Evolutionary conservation across 2,113 vertebrate species (phyloP).

Genomic region (Holacanthus passer): DNA sequence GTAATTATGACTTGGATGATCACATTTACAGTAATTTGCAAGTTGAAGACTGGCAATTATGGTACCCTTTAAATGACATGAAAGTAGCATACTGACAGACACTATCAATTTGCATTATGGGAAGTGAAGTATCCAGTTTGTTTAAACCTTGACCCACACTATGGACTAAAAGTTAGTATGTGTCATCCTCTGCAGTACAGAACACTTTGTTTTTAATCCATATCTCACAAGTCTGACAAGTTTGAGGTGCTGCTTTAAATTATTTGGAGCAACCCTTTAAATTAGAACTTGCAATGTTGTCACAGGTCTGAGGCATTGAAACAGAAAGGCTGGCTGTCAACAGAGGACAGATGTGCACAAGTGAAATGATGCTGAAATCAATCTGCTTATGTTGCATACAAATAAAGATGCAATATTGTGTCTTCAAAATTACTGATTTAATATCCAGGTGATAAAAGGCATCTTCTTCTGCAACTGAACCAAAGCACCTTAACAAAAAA

Average conservation of each 20-base stretch:
- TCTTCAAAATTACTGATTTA: background rate
- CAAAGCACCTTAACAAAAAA: background rate
- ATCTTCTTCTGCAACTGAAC: background rate
- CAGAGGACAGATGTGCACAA: background rate
- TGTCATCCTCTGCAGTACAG: background rate
- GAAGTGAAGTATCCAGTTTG: background rate
- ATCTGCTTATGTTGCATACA: background rate
- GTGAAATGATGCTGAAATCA: background rate
- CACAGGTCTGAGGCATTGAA: background rate
- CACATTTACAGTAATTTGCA: conserved; percentile 12
- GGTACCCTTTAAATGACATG: conserved; percentile 1
- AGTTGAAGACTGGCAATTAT: conserved; percentile 9
- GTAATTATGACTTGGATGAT: conserved; percentile 1
- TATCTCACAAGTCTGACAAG: background rate
- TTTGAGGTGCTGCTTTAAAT: background rate
- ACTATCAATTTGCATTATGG: background rate
- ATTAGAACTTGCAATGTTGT: background rate
- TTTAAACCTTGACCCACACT: background rate
- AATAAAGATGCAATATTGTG: background rate
- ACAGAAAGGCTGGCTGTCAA: background rate
- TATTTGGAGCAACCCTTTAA: background rate
- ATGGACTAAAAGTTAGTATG: background rate
- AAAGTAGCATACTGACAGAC: background rate
- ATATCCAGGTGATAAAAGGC: background rate
- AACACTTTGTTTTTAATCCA: background rate